Base-by-base conservation (phyloP, 2,113 vertebrate genomes). In the Corydoras maculifer region DNA sequence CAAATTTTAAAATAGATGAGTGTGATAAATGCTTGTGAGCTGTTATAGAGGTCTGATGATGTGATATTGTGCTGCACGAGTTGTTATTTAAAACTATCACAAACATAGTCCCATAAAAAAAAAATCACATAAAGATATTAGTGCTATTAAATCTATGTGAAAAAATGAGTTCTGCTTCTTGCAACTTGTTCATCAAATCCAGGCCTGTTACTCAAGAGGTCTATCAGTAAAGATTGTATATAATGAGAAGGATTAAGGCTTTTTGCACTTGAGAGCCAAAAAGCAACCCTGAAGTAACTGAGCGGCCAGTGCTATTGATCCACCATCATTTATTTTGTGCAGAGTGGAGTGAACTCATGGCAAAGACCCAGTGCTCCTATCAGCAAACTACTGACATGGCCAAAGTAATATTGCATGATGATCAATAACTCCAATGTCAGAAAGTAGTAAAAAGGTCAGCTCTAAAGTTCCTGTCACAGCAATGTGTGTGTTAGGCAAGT, bases 321-420 rank as follows among this genome's bases (percentile, higher is more conserved):
- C 25, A 67, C 31, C 48, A 76, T 71, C 18, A 67, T 84, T 84
- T 74, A 77, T 79, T 85, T 79, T 78, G 71, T 79, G 58, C 82
- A 70, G 78, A 75, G 77, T 74, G 68, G 54, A 78, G 72, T 73
- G 77, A 79, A 73, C 62, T 69, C 15, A 66, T 76, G 74, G 74
- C 74, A 70, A 11, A 25, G 58, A 70, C 69, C 72, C 77, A 78
- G 57, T 59, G 69, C 69, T 58, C 59, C 31, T 59, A 72, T 75
- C 69, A 75, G 69, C 66, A 69, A 50, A 68, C 54, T 72, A 48
- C 54, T 64, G 30, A 75, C 65, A 76, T 59, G 51, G 51, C n/a
- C 3, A 13, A 7, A 58, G 18, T 29, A 66, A 65, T 57, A 73
- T 60, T 68, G 54, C 62, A 71, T 3, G 5, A 10, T 32, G 50